phyloP scores from a whole-genome alignment of 64 coral and sea anemone species.

The Trachythela sp. region DNA sequence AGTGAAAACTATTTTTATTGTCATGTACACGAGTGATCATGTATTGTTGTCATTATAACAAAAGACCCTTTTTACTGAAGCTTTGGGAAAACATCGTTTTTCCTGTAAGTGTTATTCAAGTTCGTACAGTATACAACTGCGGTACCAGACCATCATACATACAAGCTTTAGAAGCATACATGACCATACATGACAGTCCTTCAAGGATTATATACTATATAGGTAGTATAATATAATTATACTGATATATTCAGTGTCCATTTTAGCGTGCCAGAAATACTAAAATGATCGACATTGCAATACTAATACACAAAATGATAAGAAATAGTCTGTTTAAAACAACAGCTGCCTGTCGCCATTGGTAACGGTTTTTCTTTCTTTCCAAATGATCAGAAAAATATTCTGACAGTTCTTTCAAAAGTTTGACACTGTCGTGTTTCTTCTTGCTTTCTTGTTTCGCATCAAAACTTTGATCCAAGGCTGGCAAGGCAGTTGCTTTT shows the following conservation, averaged over 20 bases:
- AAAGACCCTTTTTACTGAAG: no score
- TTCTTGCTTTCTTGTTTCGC: not conserved
- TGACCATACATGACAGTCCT: no score
- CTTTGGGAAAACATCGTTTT: no score
- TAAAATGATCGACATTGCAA: not conserved
- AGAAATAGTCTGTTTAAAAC: not conserved
- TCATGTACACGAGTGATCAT: no score
- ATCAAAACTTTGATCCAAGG: not conserved
- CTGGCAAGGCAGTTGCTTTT: not conserved
- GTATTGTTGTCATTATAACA: no score
- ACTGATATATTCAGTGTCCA: not conserved
- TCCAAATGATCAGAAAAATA: not conserved
- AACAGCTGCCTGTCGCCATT: slow-evolving; percentile 3
- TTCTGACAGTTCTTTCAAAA: not conserved
- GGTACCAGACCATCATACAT: no score
- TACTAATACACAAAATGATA: not conserved
- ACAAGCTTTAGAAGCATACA: no score
- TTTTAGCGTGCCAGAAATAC: not conserved
- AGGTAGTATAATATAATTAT: no score
- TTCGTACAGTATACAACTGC: no score
- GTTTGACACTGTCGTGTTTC: not conserved
- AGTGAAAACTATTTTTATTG: no score
- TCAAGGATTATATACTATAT: no score
- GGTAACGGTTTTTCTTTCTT: slow-evolving; percentile 7
- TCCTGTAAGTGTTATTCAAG: no score